Conservation (phyloP, 1,140 invertebrate genomes). For the Ostrea edulis region DNA sequence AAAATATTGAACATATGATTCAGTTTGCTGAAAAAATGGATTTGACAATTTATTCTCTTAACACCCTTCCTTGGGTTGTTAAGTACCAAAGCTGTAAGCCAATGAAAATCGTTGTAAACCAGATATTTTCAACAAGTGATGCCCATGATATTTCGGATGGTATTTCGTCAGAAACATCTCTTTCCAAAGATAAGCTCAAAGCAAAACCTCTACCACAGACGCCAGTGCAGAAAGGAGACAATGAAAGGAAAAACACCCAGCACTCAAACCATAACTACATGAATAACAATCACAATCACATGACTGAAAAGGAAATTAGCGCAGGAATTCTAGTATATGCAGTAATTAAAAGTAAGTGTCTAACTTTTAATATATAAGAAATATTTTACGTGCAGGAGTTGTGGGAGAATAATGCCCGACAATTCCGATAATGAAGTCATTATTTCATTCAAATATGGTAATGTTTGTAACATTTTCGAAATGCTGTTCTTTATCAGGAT, state of each 20-base stretch:
- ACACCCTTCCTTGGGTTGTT: background rate
- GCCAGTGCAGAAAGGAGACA: background rate
- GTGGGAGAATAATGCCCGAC: background rate
- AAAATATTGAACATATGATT: background rate
- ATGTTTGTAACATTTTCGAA: background rate
- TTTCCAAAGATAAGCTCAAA: background rate
- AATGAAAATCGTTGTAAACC: background rate
- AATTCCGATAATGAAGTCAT: too few species aligned
- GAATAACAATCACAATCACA: background rate
- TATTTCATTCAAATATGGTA: too few species aligned
- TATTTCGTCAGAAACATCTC: background rate
- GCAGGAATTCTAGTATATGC: background rate
- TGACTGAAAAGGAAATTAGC: background rate
- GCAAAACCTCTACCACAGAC: background rate
- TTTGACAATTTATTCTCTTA: background rate
- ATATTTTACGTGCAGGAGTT: background rate
- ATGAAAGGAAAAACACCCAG: too few species aligned
- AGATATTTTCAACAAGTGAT: background rate
- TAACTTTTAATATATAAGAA: background rate
- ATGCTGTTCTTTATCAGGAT: background rate
- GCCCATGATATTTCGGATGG: background rate
- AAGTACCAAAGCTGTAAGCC: background rate
- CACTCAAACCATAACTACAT: background rate
- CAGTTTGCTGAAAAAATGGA: background rate
- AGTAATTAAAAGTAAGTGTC: slow-evolving; percentile 6